Evolutionary conservation across 1,140 invertebrate genomes (phyloP), one percentile per base, ranked within the genome.

Genomic region (Notospermus geniculatus): DNA sequence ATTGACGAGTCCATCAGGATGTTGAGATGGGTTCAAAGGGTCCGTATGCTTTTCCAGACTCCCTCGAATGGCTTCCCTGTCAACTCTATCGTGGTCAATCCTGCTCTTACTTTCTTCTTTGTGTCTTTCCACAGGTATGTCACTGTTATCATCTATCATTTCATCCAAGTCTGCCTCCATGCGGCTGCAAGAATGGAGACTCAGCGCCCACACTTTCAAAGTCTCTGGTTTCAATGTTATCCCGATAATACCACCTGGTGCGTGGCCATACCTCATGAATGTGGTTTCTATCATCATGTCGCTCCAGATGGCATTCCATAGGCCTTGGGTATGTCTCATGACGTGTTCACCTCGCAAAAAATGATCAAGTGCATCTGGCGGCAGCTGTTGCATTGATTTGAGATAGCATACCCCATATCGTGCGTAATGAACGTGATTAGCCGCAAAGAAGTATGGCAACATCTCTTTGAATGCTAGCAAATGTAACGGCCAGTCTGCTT

Each of bases 381-480:
- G 63, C 19, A 70, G 19, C 1, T 5, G 9, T 54, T 70, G 63
- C 59, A 65, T 63, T 0, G 53, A 52, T 19, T 63, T n/a, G 0
- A 71, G 58, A 41, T 70, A 69, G 46, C 66, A 68, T n/a, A 68
- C 32, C 22, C 65, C 62, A 66, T 71, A 71, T 23, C 67, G 57
- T 39, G 66, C 69, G 62, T 72, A 72, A 43, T 69, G 69, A 1
- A 60, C 28, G 57, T 72, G 71, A 0, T 56, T 59, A 17, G 69
- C 59, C 19, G 67, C 69, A 67, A 71, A 71, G 60, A 71, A 71
- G 27, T 67, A 69, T 19, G 62, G 62, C 27, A 72, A 39, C 70
- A 71, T 71, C 17, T 15, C 4, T 28, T 17, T 28, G 13, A 66
- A n/a, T 25, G 62, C 61, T 23, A 7, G 29, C 5, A 70, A 56